These are phyloP conservation scores for Tenthredo livida DNA, from an alignment of 2,888 invertebrate genomes.

Conservation along the genomic window DNA sequence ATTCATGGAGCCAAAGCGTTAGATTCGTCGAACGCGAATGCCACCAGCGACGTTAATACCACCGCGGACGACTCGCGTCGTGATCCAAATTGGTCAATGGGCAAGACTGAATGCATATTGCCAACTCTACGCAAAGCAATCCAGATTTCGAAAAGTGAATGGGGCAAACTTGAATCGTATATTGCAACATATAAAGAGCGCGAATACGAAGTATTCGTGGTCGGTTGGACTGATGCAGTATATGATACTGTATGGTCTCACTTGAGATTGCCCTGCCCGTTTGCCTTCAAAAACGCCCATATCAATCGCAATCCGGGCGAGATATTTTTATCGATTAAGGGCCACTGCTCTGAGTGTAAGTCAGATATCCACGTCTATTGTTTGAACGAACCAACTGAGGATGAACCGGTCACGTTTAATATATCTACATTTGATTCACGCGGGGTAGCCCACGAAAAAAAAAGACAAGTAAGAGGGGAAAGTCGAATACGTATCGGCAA, in stretches of 20 bases:
- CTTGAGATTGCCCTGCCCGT: constrained; percentile 59
- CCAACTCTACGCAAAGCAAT: background rate
- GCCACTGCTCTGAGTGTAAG: constrained; percentile 57
- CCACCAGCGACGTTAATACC: background rate
- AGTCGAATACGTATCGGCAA: constrained; percentile 54
- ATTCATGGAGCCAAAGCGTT: constrained; percentile 52
- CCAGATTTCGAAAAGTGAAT: background rate
- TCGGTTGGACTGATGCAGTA: constrained; percentile 55
- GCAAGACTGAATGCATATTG: background rate
- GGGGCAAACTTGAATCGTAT: background rate
- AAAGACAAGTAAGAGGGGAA: constrained; percentile 55
- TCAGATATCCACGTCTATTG: constrained; percentile 56
- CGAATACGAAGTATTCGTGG: constrained; percentile 54
- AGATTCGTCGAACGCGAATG: background rate
- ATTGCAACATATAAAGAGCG: constrained; percentile 45
- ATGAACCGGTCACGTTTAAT: constrained; percentile 38
- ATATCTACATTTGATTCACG: constrained; percentile 59
- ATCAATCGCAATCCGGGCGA: constrained; percentile 54
- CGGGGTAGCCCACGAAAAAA: constrained; percentile 55
- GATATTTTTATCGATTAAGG: constrained; percentile 29
- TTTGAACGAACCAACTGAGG: constrained; percentile 49
- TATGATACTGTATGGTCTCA: constrained; percentile 56
- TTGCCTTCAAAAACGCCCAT: constrained; percentile 57
- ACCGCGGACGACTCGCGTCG: constrained; percentile 20
- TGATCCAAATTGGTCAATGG: constrained; percentile 27